These are phyloP conservation scores for Aeoliscus strigatus DNA, from an alignment of 2,797 vertebrate species.

Conservation along the genomic window DNA sequence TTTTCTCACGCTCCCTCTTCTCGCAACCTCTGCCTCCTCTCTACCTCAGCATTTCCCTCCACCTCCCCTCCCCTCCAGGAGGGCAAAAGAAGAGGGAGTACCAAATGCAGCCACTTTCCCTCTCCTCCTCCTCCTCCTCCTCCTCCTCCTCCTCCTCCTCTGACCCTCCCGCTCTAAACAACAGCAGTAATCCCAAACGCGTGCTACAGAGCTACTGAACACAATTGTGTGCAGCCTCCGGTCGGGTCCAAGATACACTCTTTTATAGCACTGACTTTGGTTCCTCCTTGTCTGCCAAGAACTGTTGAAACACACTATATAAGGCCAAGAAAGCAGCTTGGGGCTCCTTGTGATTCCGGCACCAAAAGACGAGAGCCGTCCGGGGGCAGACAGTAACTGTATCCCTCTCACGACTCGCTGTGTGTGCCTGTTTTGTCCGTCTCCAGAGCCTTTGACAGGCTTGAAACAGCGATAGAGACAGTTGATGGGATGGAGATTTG, in stretches of 20 bases:
- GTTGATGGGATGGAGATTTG: slow-evolving; percentile 4
- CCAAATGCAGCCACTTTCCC: slow-evolving; percentile 55
- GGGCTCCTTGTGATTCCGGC: slow-evolving; percentile 56
- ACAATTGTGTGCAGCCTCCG: slow-evolving; percentile 40
- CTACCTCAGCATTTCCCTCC: slow-evolving; percentile 39
- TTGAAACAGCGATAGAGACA: slow-evolving; percentile 21
- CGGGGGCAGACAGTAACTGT: slow-evolving; percentile 58
- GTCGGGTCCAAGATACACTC: slow-evolving; percentile 51
- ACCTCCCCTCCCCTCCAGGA: slow-evolving; percentile 19
- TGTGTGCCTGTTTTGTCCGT: slow-evolving; percentile 6
- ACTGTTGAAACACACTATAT: slow-evolving; percentile 65
- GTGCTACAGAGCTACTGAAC: slow-evolving; percentile 66
- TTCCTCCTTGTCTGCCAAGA: slow-evolving; percentile 57
- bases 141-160: slow-evolving; percentile 17
- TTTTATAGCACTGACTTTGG: slow-evolving; percentile 42
- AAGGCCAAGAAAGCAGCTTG: slow-evolving; percentile 66
- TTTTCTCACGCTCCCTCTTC: slow-evolving; percentile 37
- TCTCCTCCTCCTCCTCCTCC: slow-evolving; percentile 21
- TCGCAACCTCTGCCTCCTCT: slow-evolving; percentile 53
- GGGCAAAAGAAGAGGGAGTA: slow-evolving; percentile 43
- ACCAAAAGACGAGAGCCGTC: slow-evolving; percentile 58
- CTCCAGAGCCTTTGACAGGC: slow-evolving; percentile 41
- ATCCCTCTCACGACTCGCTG: slow-evolving; percentile 43
- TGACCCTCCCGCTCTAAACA: slow-evolving; percentile 52
- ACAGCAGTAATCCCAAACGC: slow-evolving; percentile 64